Conservation (phyloP, 2,888 invertebrate genomes). For the Mythimna impura region DNA sequence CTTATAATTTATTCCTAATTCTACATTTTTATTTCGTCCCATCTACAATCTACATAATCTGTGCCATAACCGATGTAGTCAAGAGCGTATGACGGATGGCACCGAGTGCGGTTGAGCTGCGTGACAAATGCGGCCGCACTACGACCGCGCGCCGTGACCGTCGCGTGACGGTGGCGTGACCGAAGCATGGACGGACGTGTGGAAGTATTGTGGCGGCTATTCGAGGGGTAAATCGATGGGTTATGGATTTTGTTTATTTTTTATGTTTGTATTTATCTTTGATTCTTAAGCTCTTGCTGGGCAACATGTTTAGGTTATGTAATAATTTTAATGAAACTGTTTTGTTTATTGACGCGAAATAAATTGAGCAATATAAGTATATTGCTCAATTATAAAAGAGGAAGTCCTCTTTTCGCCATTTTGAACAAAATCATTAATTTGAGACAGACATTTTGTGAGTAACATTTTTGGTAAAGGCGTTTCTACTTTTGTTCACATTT, state of each 20-base stretch:
- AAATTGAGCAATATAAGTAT: no score
- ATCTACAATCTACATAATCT: slow-evolving; percentile 62
- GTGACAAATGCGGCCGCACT: slow-evolving; percentile 84
- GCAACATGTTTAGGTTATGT: background rate
- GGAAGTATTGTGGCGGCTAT: slow-evolving; percentile 45
- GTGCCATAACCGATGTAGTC: slow-evolving; percentile 71
- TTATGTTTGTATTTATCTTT: background rate
- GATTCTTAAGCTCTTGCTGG: background rate
- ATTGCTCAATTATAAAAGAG: no score
- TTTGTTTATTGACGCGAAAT: background rate
- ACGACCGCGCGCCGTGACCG: slow-evolving; percentile 63
- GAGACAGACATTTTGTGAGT: background rate
- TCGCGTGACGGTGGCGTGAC: slow-evolving; percentile 55
- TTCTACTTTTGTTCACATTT: no score
- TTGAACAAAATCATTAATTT: background rate
- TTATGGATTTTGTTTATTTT: slow-evolving; percentile 23
- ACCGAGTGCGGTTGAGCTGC: slow-evolving; percentile 83
- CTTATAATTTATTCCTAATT: no score
- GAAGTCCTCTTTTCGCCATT: no score
- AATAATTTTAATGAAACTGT: background rate
- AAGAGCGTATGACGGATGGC: slow-evolving; percentile 83
- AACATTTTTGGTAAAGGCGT: no score
- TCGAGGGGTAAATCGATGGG: slow-evolving; percentile 45
- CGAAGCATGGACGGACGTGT: slow-evolving; percentile 28
- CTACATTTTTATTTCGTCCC: background rate